Conservation (phyloP, 2,797 vertebrate genomes). For the Peromyscus melanophrys region DNA sequence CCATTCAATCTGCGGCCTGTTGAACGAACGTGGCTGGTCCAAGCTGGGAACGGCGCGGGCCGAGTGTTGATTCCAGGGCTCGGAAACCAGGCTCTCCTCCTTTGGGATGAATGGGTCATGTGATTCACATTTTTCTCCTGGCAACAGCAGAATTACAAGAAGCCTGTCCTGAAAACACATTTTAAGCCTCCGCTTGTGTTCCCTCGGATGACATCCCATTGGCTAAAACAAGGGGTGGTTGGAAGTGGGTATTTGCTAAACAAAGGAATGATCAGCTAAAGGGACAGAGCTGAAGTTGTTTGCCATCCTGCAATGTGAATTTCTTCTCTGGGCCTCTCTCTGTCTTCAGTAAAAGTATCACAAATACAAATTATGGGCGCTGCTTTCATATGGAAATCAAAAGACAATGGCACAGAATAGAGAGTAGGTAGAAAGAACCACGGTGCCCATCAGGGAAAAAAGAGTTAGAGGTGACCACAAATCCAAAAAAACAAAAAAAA, state of each 20-base stretch:
- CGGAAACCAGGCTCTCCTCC: neutral
- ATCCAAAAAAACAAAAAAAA: too few relatives aligned
- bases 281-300: constrained; percentile 1
- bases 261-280: neutral
- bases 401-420: neutral
- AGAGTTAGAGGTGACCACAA: neutral
- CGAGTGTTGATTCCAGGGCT: neutral
- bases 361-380: neutral
- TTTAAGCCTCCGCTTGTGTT: neutral
- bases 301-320: neutral
- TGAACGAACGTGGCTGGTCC: neutral
- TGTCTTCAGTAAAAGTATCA: constrained; percentile 1
- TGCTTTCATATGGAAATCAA: constrained; percentile 22
- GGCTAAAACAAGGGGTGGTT: neutral
- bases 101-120: neutral
- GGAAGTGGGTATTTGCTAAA: constrained; percentile 25
- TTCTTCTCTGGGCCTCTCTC: constrained; percentile 17
- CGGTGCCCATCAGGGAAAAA: neutral
- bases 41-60: neutral
- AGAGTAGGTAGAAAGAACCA: neutral
- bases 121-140: constrained; percentile 17
- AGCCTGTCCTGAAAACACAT: neutral
- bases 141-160: neutral
- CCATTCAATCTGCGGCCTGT: neutral
- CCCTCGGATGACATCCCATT: neutral